Evolutionary conservation across 2,797 vertebrate species (phyloP).

Genomic region (Notamacropus eugenii): DNA sequence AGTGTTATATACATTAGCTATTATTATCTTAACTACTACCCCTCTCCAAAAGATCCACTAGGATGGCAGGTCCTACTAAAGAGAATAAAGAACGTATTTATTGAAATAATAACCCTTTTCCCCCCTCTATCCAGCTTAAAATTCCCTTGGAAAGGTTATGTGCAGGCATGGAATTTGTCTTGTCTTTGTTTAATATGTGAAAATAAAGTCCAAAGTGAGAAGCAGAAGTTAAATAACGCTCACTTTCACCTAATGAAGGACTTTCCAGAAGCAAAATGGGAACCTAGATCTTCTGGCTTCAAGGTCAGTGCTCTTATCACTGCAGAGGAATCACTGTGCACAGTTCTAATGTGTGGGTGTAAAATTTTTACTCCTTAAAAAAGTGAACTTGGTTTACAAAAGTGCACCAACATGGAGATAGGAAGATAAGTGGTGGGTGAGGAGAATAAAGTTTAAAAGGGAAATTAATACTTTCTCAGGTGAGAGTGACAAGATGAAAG

Average conservation of each 20-base stretch:
- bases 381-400: not conserved
- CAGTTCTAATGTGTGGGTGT: not conserved
- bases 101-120: not conserved
- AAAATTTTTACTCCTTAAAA: not conserved
- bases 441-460: not conserved
- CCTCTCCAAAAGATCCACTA: not conserved
- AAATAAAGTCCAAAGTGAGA: not conserved
- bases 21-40: not conserved
- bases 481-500: not conserved
- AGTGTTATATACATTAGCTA: not conserved
- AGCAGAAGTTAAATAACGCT: not conserved
- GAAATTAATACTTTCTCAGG: not conserved
- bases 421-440: not conserved
- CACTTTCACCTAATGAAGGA: not conserved
- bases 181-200: not conserved
- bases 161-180: not conserved
- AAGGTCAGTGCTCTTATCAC: not conserved
- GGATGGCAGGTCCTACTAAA: not conserved
- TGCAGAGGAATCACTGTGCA: not conserved
- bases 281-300: not conserved
- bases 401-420: not conserved
- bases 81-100: not conserved
- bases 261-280: not conserved
- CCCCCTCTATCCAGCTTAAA: not conserved
- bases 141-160: not conserved